Evolutionary conservation across 2,113 vertebrate species (phyloP).

Genomic region (Anguilla rostrata): DNA sequence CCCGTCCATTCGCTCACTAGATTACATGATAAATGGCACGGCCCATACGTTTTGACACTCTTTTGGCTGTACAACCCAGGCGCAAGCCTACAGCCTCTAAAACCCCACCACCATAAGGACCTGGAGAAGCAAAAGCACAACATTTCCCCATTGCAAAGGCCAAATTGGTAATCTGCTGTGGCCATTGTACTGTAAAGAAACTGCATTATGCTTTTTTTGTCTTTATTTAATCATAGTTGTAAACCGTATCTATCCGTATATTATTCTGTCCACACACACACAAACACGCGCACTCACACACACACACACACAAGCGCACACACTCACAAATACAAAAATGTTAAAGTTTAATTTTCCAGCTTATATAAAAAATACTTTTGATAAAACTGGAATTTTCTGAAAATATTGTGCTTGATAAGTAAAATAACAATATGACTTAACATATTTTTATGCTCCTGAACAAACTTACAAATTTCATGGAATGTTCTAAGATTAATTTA

Average conservation of each 20-base stretch:
- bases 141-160: constrained; percentile 59
- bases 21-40: constrained; percentile 97
- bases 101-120: constrained; percentile 46
- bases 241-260: background rate
- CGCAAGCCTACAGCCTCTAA: constrained; percentile 56
- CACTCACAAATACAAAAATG: too few species aligned
- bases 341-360: too few species aligned
- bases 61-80: constrained; percentile 73
- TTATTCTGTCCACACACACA: background rate
- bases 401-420: too few species aligned
- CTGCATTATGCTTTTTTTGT: background rate
- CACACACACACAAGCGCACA: too few species aligned
- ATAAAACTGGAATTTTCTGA: too few species aligned
- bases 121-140: constrained; percentile 48
- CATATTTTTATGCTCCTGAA: too few species aligned
- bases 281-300: too few species aligned
- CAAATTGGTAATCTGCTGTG: constrained; percentile 67
- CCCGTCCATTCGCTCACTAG: constrained; percentile 92
- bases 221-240: background rate
- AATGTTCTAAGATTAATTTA: too few species aligned
- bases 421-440: too few species aligned
- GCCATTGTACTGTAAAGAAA: constrained; percentile 31
- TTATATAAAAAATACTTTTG: too few species aligned
- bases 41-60: constrained; percentile 88
- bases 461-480: too few species aligned